Conservation (phyloP, 1,140 invertebrate species). For the Drosophila ohnishii region DNA sequence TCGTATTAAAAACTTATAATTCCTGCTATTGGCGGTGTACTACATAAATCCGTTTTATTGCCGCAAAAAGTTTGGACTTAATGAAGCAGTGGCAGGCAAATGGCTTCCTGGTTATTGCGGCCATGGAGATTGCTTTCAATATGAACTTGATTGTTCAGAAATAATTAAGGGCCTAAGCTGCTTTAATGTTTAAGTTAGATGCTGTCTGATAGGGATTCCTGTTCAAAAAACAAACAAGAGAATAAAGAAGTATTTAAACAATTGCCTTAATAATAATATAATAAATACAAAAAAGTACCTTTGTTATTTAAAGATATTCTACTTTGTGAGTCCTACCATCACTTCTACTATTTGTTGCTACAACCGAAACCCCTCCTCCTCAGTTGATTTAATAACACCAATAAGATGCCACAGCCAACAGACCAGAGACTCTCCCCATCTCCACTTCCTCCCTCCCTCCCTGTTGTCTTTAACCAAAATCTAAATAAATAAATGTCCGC, state of each 20-base stretch:
- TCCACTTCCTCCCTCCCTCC: neutral
- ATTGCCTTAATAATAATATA: neutral
- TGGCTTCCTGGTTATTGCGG: slow-evolving; percentile 26
- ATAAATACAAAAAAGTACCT: neutral
- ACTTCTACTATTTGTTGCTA: neutral
- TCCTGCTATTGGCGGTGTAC: slow-evolving; percentile 68
- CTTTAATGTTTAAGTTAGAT: neutral
- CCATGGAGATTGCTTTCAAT: neutral
- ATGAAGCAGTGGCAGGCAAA: slow-evolving; percentile 51
- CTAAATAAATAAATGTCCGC: slow-evolving; percentile 78
- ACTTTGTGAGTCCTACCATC: neutral
- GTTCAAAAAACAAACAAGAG: neutral
- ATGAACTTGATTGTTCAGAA: neutral
- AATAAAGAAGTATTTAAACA: neutral
- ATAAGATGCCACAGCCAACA: slow-evolving; percentile 45
- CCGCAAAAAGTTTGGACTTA: slow-evolving; percentile 54
- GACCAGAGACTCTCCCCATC: slow-evolving; percentile 5
- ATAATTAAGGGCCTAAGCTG: neutral
- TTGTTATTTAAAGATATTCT: neutral
- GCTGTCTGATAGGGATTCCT: neutral
- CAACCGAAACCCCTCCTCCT: neutral
- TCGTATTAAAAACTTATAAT: slow-evolving; percentile 77
- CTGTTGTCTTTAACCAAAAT: slow-evolving; percentile 61
- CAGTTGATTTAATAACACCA: slow-evolving; percentile 69
- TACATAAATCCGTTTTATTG: slow-evolving; percentile 69